phyloP scores from a whole-genome alignment of 1,140 invertebrate genomes.

The Eupristina koningsbergeri region DNA sequence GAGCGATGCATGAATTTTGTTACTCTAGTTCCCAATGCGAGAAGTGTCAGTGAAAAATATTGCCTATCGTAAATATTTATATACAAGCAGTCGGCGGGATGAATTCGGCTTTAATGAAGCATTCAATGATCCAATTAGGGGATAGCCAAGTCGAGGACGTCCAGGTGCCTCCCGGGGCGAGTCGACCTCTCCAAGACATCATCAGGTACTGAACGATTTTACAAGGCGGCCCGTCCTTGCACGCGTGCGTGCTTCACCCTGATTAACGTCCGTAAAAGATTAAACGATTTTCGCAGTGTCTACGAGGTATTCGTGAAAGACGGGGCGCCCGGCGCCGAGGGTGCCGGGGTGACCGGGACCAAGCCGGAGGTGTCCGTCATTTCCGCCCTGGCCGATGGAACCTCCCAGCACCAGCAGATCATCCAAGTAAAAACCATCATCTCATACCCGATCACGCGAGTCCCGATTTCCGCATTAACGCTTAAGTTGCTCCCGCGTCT shows the following conservation, averaged over 20 bases:
- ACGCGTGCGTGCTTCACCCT: not conserved
- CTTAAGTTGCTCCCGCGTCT: too few relatives aligned
- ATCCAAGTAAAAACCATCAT: slow-evolving; percentile 64
- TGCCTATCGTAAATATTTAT: not conserved
- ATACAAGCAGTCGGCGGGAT: not conserved
- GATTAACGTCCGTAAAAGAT: slow-evolving; percentile 45
- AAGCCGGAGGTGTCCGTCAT: slow-evolving; percentile 50
- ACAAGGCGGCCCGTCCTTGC: not conserved
- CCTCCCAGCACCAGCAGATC: slow-evolving; percentile 53
- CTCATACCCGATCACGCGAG: not conserved
- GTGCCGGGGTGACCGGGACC: slow-evolving; percentile 37
- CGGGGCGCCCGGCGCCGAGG: slow-evolving; percentile 50
- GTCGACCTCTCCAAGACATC: slow-evolving; percentile 58
- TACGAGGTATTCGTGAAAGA: slow-evolving; percentile 68
- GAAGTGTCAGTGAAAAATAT: not conserved
- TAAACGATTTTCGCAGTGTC: slow-evolving; percentile 56
- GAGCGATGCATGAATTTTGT: not conserved
- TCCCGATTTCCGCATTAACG: not conserved
- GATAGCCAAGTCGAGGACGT: slow-evolving; percentile 59
- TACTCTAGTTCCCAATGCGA: not conserved
- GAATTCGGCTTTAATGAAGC: slow-evolving; percentile 13
- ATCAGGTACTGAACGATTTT: slow-evolving; percentile 60
- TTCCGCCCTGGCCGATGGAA: slow-evolving; percentile 48
- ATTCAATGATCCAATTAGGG: slow-evolving; percentile 53
- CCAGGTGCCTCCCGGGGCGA: slow-evolving; percentile 53